Percentiles rank a stretch among this genome's conserved stretches.
Conservation (phyloP, 2,113 vertebrate genomes). For the Mohoua ochrocephala region DNA sequence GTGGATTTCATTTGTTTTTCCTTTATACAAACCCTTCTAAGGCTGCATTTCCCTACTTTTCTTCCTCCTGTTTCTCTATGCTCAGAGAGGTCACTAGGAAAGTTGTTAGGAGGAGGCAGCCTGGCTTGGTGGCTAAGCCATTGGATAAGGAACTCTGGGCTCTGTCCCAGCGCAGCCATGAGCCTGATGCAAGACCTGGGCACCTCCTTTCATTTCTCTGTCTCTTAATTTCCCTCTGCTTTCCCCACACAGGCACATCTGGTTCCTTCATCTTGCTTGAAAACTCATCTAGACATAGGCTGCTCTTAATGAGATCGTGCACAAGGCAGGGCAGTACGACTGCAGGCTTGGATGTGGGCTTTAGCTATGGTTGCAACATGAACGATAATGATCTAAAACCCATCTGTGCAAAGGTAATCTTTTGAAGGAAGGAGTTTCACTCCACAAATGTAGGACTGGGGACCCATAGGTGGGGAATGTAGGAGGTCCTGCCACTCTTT, state of each 20-base stretch:
- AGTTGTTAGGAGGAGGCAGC: not conserved
- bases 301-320: not conserved
- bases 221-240: not conserved
- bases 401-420: not conserved
- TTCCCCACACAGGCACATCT: not conserved
- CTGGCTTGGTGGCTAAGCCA: not conserved
- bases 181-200: not conserved
- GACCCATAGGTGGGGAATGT: not conserved
- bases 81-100: not conserved
- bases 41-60: not conserved
- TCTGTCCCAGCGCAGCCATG: not conserved
- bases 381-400: not conserved
- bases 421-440: not conserved
- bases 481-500: not conserved
- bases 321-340: not conserved
- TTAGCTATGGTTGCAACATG: not conserved
- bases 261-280: constrained; percentile 12
- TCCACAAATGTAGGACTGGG: not conserved
- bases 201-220: not conserved
- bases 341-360: not conserved
- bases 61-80: not conserved
- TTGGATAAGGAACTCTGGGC: not conserved
- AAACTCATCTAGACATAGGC: not conserved
- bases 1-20: not conserved
- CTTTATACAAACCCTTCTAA: not conserved